Conservation (phyloP, 1,140 invertebrate species). For the Camponotus vicinus region DNA sequence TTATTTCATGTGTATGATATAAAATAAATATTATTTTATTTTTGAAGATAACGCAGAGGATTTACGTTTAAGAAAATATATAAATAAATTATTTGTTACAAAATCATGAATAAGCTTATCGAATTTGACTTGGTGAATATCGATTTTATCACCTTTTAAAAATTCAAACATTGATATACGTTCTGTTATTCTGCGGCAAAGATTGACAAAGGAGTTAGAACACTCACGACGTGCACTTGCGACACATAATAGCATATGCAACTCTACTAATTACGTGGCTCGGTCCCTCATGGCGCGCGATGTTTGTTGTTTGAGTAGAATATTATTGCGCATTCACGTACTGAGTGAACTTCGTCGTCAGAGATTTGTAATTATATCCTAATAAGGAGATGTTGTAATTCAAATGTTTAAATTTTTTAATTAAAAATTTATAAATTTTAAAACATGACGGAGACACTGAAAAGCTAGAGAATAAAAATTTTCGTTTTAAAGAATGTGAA, state of each 20-base stretch:
- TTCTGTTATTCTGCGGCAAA: conserved; percentile 30
- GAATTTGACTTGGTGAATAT: not conserved
- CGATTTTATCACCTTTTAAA: not conserved
- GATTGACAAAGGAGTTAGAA: conserved; percentile 45
- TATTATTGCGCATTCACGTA: conserved; percentile 8
- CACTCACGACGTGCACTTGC: conserved; percentile 30
- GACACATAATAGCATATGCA: conserved; percentile 26
- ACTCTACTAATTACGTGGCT: conserved; percentile 38
- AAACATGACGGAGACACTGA: not conserved
- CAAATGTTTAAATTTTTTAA: not conserved
- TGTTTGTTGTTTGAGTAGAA: conserved; percentile 20
- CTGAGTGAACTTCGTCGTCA: not conserved
- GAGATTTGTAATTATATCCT: not conserved
- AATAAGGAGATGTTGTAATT: not conserved
- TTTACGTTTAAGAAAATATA: not conserved
- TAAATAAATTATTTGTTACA: not conserved
- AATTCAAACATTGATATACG: not conserved
- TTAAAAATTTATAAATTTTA: not conserved
- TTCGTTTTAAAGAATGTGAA: not conserved
- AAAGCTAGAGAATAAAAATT: not conserved
- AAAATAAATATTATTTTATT: not conserved
- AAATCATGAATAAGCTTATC: not conserved
- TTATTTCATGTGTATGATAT: not conserved
- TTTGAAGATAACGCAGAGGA: not conserved
- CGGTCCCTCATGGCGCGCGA: not conserved